Evolutionary conservation across 2,113 vertebrate genomes (phyloP), one percentile per base, ranked within the genome.

Genomic region (Eptesicus fuscus): DNA sequence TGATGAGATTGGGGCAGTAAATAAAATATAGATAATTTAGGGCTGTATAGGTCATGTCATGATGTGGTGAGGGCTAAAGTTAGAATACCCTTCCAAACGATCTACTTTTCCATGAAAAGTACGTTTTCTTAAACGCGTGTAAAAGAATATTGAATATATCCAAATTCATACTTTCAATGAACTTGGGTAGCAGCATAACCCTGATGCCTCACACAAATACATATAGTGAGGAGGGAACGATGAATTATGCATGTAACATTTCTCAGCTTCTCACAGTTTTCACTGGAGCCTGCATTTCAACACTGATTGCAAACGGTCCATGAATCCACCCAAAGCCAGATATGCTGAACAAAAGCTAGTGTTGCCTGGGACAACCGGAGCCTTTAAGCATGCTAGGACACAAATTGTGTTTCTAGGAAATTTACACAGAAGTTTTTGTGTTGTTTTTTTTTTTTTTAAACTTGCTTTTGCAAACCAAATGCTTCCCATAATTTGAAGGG

Each of bases 231-330:
- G 96, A 96, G 78, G 80, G 88, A 88, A 47, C 42, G 30, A 97
- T 97, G 96, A 97, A 97, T 97, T 96, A 97, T 97, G 92, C 94
- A 97, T 97, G 94, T 86, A 96, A 95, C 96, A 95, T 97, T 97
- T 97, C 92, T 97, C 95, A 96, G 97, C 95, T 95, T 89, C 97
- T 97, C 96, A 95, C 97, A 96, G 95, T 96, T 97, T 97, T 96
- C 96, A 96, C 96, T 96, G 95, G 91, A 97, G 95, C 96, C 94
- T 97, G 96, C 96, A 96, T 97, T 97, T 97, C 96, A 91, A 69
- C 97, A 92, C 90, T 97, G 97, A 97, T 97, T 97, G 96, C 95
- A 96, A 95, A 97, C 25, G 74, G 95, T 85, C 92, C 90, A 79
- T 84, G 97, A 95, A 97, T 97, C 96, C 83, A 93, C 96, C 97